Percentiles rank a stretch among this genome's conserved stretches.
These are phyloP conservation scores for Myripristis jacobus DNA, from an alignment of 2,797 vertebrate genomes.

Conservation along the genomic window DNA sequence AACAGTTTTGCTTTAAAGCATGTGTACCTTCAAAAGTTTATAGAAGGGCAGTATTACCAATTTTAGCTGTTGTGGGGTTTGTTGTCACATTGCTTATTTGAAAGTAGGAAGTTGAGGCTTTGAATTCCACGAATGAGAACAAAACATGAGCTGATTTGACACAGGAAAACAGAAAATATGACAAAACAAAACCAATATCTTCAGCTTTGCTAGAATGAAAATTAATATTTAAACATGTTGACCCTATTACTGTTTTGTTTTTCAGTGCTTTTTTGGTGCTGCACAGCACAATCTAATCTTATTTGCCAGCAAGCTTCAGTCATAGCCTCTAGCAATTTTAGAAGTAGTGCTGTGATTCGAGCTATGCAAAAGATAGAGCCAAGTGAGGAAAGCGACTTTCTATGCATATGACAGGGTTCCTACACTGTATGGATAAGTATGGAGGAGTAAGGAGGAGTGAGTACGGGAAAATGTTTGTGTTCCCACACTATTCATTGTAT, in stretches of 20 bases:
- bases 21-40: neutral
- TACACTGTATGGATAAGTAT: too few species aligned
- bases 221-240: constrained; percentile 25
- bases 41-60: neutral
- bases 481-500: too few species aligned
- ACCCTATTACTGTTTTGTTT: constrained; percentile 18
- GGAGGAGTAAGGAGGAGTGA: too few species aligned
- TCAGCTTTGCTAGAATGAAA: constrained; percentile 4
- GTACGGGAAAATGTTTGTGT: too few species aligned
- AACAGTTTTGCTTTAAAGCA: neutral
- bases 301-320: constrained; percentile 34
- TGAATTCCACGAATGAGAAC: constrained; percentile 21
- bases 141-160: constrained; percentile 11
- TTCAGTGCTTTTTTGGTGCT: constrained; percentile 22
- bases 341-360: constrained; percentile 22
- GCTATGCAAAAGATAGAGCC: constrained; percentile 29
- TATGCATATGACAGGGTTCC: constrained; percentile 24
- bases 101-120: neutral
- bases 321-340: constrained; percentile 25
- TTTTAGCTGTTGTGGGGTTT: neutral
- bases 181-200: constrained; percentile 11
- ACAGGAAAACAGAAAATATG: neutral
- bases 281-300: constrained; percentile 43
- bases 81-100: neutral
- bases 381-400: constrained; percentile 27